phyloP scores from a whole-genome alignment of 2,797 vertebrate genomes.

The Oryzias sinensis region DNA sequence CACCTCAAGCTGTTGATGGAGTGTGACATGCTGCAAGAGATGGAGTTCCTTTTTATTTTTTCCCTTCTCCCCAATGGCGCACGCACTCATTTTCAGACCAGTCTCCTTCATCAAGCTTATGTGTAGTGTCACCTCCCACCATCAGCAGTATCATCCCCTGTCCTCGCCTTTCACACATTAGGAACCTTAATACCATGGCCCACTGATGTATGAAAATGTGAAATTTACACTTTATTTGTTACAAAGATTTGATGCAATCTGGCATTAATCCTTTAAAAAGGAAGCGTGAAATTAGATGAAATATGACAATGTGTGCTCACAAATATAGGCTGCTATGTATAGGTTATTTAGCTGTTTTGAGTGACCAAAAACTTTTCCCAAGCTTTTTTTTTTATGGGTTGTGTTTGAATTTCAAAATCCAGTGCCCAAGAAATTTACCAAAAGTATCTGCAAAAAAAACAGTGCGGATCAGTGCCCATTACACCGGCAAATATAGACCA shows the following conservation, averaged over 20 bases:
- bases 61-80: constrained; percentile 36
- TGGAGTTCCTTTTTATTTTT: constrained; percentile 15
- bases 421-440: too few relatives aligned
- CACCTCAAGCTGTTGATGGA: constrained; percentile 43
- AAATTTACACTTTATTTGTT: constrained; percentile 11
- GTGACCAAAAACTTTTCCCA: too few relatives aligned
- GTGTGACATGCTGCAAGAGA: constrained; percentile 50
- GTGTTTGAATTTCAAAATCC: too few relatives aligned
- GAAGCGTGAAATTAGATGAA: too few relatives aligned
- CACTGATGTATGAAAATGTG: constrained; percentile 7
- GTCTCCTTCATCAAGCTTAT: constrained; percentile 37
- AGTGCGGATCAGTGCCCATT: too few relatives aligned
- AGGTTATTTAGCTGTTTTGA: too few relatives aligned
- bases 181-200: constrained; percentile 14
- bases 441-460: too few relatives aligned
- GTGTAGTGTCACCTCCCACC: constrained; percentile 31
- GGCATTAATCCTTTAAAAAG: background rate
- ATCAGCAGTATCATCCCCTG: constrained; percentile 22
- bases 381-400: too few relatives aligned
- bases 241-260: constrained; percentile 1
- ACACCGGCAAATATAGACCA: too few relatives aligned
- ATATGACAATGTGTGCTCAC: too few relatives aligned
- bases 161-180: constrained; percentile 37
- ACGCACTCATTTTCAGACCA: constrained; percentile 40
- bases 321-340: too few relatives aligned